These are phyloP conservation scores for Zoanthus sociatus DNA, from an alignment of 92 coral and sea anemone species.

Conservation along the genomic window DNA sequence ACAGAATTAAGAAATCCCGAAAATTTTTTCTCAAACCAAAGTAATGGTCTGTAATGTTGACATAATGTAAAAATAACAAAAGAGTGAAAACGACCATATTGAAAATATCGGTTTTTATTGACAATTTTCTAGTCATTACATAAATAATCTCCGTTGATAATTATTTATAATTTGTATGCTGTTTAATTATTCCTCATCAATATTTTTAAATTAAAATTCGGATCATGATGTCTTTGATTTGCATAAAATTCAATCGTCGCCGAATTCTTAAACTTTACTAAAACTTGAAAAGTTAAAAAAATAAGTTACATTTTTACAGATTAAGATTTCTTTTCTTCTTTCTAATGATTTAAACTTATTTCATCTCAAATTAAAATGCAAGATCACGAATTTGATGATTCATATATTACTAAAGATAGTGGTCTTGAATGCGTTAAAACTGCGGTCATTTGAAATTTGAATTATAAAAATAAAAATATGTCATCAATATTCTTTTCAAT, in stretches of 20 bases:
- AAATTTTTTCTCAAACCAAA: slow-evolving; percentile 54
- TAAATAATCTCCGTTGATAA: slow-evolving; percentile 42
- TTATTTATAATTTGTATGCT: slow-evolving; percentile 12
- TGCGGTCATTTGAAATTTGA: slow-evolving; percentile 11
- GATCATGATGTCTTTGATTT: slow-evolving; percentile 30
- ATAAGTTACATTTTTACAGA: background rate
- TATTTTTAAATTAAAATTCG: background rate
- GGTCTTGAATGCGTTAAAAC: slow-evolving; percentile 45
- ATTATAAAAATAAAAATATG: background rate
- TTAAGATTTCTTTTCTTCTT: background rate
- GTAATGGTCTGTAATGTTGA: slow-evolving; percentile 91
- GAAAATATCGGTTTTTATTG: slow-evolving; percentile 57
- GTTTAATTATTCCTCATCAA: background rate
- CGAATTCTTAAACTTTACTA: background rate
- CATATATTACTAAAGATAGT: slow-evolving; percentile 19
- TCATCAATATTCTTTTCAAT: background rate
- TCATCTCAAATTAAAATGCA: background rate
- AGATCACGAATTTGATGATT: background rate
- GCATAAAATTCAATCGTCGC: background rate
- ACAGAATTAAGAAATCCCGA: slow-evolving; percentile 4
- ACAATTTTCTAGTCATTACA: slow-evolving; percentile 30
- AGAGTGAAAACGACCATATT: slow-evolving; percentile 37
- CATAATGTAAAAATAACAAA: slow-evolving; percentile 58
- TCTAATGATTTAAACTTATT: background rate
- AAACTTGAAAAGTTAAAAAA: background rate